Conservation (phyloP, 1,140 invertebrate genomes). For the Mizuhopecten yessoensis region DNA sequence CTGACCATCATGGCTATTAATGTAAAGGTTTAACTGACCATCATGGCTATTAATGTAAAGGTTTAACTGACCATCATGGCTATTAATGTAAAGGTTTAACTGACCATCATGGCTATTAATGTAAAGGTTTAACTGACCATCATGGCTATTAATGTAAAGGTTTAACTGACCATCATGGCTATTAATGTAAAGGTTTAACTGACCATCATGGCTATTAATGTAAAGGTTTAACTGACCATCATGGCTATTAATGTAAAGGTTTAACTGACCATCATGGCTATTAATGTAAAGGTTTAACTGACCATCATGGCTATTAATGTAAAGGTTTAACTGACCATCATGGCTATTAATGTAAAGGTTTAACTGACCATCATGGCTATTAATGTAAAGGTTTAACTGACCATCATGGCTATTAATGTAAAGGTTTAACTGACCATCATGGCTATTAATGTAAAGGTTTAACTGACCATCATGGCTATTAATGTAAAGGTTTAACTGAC, state of each 20-base stretch:
- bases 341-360: conserved; percentile 86
- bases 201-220: conserved; percentile 94
- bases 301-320: too few relatives aligned
- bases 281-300: conserved; percentile 75
- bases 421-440: too few relatives aligned
- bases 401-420: conserved; percentile 93
- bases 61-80: conserved; percentile 92
- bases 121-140: conserved; percentile 87
- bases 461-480: conserved; percentile 95
- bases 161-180: too few relatives aligned
- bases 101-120: too few relatives aligned
- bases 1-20: conserved; percentile 95
- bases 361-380: too few relatives aligned
- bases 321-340: conserved; percentile 90
- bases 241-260: too few relatives aligned
- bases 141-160: conserved; percentile 88
- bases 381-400: conserved; percentile 81
- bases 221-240: too few relatives aligned
- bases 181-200: conserved; percentile 70
- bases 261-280: conserved; percentile 94
- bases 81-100: conserved; percentile 83
- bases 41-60: too few relatives aligned
- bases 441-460: too few relatives aligned
- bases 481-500: too few relatives aligned
- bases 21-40: too few relatives aligned